phyloP scores from a whole-genome alignment of 2,888 invertebrate species.

The Cryptocephalus moraei region DNA sequence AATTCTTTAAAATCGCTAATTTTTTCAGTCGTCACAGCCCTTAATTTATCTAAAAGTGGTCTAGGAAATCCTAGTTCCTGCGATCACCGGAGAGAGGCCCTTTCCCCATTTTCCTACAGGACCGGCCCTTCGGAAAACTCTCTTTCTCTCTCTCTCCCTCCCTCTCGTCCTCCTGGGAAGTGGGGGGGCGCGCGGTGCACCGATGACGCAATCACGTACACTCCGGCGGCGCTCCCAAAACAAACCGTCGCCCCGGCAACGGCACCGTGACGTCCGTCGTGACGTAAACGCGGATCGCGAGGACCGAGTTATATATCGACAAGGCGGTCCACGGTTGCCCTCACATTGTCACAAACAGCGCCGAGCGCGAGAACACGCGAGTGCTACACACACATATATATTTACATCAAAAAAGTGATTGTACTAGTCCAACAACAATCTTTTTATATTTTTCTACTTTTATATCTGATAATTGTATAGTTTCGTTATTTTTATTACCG shows the following conservation, averaged over 20 bases:
- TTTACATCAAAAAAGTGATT: no score
- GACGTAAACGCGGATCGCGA: constrained; percentile 36
- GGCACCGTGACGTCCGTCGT: constrained; percentile 30
- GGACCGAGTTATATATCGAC: constrained; percentile 36
- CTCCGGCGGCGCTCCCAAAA: constrained; percentile 37
- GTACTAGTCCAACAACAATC: constrained; percentile 34
- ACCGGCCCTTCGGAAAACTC: no score
- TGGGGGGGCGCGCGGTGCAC: constrained; percentile 35
- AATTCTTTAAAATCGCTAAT: no score
- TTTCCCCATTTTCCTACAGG: no score
- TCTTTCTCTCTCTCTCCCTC: no score
- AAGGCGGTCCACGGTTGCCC: constrained; percentile 26
- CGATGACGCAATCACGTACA: constrained; percentile 45
- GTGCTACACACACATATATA: constrained; percentile 15
- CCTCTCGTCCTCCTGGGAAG: not conserved
- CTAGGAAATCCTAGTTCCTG: no score
- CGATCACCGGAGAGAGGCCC: no score
- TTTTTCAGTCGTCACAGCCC: no score
- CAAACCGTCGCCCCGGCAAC: constrained; percentile 34
- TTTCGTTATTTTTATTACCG: constrained; percentile 33
- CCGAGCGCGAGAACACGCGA: constrained; percentile 26
- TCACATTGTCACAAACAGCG: constrained; percentile 14
- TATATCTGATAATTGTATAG: constrained; percentile 36
- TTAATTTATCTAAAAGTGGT: no score
- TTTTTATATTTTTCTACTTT: constrained; percentile 39